Conservation (phyloP, 2,113 vertebrate genomes). For the Dasyornis broadbenti region DNA sequence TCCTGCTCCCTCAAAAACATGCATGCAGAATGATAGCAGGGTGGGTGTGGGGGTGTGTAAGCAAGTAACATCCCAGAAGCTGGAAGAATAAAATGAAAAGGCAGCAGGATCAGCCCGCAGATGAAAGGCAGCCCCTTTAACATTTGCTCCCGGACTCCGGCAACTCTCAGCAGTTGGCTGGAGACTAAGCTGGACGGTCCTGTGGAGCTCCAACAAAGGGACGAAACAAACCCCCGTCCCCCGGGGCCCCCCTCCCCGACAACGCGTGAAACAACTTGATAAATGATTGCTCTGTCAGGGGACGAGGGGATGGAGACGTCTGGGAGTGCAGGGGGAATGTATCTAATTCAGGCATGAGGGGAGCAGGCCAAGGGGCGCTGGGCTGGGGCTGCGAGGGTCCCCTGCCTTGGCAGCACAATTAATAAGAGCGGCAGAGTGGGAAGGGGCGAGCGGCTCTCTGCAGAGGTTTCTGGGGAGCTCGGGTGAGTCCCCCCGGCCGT, state of each 20-base stretch:
- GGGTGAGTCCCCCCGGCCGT: background rate
- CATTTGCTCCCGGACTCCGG: conserved; percentile 70
- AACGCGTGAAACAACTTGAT: conserved; percentile 79
- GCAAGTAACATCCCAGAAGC: conserved; percentile 50
- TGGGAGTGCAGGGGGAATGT: conserved; percentile 63
- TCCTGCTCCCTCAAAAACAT: background rate
- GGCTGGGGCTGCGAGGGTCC: background rate
- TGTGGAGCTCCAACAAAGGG: conserved; percentile 76
- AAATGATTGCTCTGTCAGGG: conserved; percentile 78
- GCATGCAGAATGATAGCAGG: background rate
- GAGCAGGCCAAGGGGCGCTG: background rate
- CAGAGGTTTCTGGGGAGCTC: background rate
- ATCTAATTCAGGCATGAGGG: conserved; percentile 49
- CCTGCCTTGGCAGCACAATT: background rate
- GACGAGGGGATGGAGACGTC: conserved; percentile 71
- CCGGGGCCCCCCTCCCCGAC: conserved; percentile 69
- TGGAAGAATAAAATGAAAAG: conserved; percentile 71
- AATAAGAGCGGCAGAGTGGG: fast-evolving
- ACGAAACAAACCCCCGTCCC: conserved; percentile 72
- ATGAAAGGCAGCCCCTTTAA: conserved; percentile 77
- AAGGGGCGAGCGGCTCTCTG: background rate
- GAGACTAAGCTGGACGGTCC: conserved; percentile 77
- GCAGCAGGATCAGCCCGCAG: conserved; percentile 63
- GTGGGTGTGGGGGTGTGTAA: conserved; percentile 25
- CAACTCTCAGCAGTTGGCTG: conserved; percentile 82